Percentiles rank a stretch among this genome's conserved stretches.
Evolutionary conservation across 2,888 invertebrate genomes (phyloP).

Genomic region (Bugulina stolonifera): DNA sequence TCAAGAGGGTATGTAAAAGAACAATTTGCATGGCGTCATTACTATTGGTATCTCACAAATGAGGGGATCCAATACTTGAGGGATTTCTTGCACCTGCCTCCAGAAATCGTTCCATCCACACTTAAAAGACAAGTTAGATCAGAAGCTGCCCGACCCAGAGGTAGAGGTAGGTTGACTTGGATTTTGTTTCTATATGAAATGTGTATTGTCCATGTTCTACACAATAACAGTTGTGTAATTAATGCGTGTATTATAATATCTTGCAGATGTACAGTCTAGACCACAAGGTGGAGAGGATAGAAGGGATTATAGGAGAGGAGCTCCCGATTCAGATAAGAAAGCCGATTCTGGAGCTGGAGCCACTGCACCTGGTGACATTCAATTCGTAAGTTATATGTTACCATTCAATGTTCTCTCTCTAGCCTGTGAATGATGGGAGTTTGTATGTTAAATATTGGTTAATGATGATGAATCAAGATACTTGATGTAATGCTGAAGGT

Average conservation of each 20-base stretch:
- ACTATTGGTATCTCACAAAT: conserved; percentile 98
- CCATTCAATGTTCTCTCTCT: too few species aligned
- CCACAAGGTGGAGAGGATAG: conserved; percentile 38
- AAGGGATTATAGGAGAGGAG: conserved; percentile 48
- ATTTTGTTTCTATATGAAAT: too few species aligned
- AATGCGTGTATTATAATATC: too few species aligned
- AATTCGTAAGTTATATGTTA: conserved; percentile 71
- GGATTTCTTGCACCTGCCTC: conserved; percentile 84
- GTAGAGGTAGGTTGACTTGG: conserved; percentile 38
- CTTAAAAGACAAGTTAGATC: conserved; percentile 82
- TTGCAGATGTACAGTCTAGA: conserved; percentile 34
- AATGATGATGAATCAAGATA: too few species aligned
- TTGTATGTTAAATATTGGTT: too few species aligned
- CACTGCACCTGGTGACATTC: conserved; percentile 65
- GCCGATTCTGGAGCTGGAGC: conserved; percentile 94
- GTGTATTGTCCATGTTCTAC: too few species aligned
- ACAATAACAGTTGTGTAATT: too few species aligned
- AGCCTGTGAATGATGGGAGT: background rate
- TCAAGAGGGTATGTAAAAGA: conserved; percentile 96
- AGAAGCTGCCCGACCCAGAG: conserved; percentile 62
- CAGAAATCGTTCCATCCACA: conserved; percentile 96
- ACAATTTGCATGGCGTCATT: conserved; percentile 99
- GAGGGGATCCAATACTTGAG: conserved; percentile 95
- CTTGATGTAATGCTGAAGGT: too few species aligned
- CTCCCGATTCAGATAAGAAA: conserved; percentile 71